A percentile compares a stretch with the other conserved stretches of the same genome.
These are phyloP conservation scores for Watsonalla cultraria DNA, from an alignment of 2,888 invertebrate species.

Conservation along the genomic window DNA sequence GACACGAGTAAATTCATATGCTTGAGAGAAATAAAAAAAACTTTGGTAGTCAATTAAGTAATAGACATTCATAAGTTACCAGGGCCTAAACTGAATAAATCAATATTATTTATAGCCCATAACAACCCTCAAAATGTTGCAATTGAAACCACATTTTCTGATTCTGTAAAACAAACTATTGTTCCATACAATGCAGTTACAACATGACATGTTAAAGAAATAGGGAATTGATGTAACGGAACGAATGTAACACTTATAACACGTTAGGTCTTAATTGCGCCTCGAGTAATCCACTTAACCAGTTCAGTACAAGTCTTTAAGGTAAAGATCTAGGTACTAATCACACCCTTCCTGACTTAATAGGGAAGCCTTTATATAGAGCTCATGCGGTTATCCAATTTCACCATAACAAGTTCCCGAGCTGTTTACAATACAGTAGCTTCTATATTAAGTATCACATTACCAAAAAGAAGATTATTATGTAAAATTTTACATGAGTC, in stretches of 20 bases:
- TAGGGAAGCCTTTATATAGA: neutral
- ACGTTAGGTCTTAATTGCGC: slow-evolving; percentile 35
- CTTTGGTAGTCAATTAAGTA: too few relatives aligned
- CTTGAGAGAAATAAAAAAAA: too few relatives aligned
- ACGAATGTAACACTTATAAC: slow-evolving; percentile 65
- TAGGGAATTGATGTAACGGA: slow-evolving; percentile 61
- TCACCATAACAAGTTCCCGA: too few relatives aligned
- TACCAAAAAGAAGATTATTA: slow-evolving; percentile 13
- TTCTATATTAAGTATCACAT: neutral
- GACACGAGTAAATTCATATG: too few relatives aligned
- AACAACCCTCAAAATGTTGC: neutral
- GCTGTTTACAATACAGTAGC: neutral
- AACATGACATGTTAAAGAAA: slow-evolving; percentile 38
- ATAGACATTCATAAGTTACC: too few relatives aligned
- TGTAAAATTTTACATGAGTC: slow-evolving; percentile 4
- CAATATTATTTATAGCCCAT: too few relatives aligned
- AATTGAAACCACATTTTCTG: neutral
- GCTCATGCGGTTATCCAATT: too few relatives aligned
- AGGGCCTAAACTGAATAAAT: too few relatives aligned
- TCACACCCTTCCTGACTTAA: too few relatives aligned
- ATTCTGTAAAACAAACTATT: neutral
- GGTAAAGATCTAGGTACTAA: slow-evolving; percentile 12
- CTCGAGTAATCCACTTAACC: slow-evolving; percentile 22
- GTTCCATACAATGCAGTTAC: slow-evolving; percentile 28
- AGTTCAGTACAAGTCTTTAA: slow-evolving; percentile 19